phyloP scores from a whole-genome alignment of 2,113 vertebrate genomes.

The Pithys albifrons region DNA sequence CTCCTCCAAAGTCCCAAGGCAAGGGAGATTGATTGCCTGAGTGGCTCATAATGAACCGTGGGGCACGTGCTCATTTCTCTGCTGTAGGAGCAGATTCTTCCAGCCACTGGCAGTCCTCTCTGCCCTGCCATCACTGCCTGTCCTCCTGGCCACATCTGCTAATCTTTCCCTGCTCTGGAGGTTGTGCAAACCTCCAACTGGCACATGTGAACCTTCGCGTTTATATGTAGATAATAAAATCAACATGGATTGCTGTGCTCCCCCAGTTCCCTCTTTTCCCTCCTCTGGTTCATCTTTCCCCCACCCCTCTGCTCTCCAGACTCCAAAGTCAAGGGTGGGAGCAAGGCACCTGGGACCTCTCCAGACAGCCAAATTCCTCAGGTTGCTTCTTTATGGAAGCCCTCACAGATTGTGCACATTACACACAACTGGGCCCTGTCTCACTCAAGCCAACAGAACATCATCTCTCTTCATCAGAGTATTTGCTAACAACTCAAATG shows the following conservation, averaged over 20 bases:
- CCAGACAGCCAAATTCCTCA: background rate
- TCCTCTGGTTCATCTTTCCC: background rate
- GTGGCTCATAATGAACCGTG: fast-evolving
- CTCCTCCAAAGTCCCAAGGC: background rate
- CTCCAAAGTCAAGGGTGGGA: background rate
- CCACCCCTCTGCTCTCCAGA: background rate
- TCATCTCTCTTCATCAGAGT: background rate
- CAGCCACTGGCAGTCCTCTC: background rate
- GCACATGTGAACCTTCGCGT: background rate
- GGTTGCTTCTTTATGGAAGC: background rate
- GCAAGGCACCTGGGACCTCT: background rate
- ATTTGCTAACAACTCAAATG: background rate
- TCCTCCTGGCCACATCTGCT: background rate
- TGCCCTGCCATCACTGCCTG: background rate
- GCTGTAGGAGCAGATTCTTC: background rate
- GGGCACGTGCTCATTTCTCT: background rate
- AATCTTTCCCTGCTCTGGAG: background rate
- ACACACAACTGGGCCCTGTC: background rate
- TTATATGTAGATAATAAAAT: background rate
- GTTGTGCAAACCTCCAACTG: background rate
- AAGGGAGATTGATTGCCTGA: background rate
- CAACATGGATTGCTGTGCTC: background rate
- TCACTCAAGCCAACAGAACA: background rate
- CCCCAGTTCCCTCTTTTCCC: background rate
- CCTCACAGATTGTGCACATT: fast-evolving